phyloP scores from a whole-genome alignment of 2,797 vertebrate genomes.

The Falco berigora region DNA sequence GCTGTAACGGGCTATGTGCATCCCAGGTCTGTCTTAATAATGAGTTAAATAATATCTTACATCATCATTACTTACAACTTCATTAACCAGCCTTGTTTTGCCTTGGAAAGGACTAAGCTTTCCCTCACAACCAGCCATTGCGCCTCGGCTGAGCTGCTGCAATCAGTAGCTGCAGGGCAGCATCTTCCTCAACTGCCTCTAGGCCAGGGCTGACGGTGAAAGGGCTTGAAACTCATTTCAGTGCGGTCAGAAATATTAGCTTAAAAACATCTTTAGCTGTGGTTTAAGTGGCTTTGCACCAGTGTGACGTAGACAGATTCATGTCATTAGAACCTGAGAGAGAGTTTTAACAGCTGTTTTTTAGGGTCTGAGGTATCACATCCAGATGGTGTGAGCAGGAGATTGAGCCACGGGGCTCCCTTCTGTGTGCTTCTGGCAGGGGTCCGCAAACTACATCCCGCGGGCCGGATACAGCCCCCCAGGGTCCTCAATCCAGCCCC shows the following conservation, averaged over 20 bases:
- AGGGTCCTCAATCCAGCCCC: too few species aligned
- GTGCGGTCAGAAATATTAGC: neutral
- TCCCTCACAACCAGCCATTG: neutral
- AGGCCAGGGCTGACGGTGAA: neutral
- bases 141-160: neutral
- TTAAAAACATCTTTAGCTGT: neutral
- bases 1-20: too few species aligned
- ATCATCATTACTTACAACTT: neutral
- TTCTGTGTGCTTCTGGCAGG: neutral
- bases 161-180: neutral
- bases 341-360: neutral
- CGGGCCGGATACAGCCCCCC: too few species aligned
- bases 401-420: neutral
- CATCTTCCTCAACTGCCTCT: neutral
- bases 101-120: neutral
- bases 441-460: too few species aligned
- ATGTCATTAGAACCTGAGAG: neutral
- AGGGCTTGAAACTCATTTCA: neutral
- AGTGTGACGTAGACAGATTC: neutral
- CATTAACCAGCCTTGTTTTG: neutral
- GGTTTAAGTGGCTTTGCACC: neutral
- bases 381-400: neutral
- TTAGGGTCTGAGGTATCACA: neutral
- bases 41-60: neutral
- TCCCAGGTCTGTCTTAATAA: neutral